These are phyloP conservation scores for Invenusta paracnida DNA, from an alignment of 2,888 invertebrate genomes.

Conservation along the genomic window DNA sequence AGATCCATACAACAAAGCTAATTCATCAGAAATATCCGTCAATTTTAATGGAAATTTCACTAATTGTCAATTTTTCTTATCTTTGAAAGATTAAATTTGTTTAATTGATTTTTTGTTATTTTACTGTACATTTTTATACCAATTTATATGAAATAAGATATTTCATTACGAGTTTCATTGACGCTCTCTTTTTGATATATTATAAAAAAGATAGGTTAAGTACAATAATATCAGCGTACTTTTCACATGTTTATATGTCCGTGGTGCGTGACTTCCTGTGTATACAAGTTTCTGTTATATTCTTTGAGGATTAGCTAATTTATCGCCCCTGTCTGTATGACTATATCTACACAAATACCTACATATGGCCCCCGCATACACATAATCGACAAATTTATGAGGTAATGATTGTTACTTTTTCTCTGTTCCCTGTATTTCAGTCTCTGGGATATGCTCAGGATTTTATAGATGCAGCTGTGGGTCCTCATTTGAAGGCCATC, in stretches of 20 bases:
- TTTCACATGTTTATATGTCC: too few species aligned
- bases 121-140: background rate
- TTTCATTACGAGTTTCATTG: background rate
- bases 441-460: slow-evolving; percentile 63
- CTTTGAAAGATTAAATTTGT: background rate
- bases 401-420: too few species aligned
- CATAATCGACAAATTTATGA: too few species aligned
- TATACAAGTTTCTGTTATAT: too few species aligned
- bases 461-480: slow-evolving; percentile 61
- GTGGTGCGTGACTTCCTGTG: too few species aligned
- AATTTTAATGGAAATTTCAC: background rate
- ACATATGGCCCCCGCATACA: too few species aligned
- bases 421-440: slow-evolving; percentile 50
- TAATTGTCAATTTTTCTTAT: background rate
- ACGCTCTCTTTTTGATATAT: background rate
- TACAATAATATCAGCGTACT: too few species aligned
- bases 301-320: too few species aligned
- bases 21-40: background rate
- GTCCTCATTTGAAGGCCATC: slow-evolving; percentile 60
- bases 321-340: too few species aligned
- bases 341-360: too few species aligned
- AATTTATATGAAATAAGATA: background rate
- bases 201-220: background rate
- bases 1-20: background rate
- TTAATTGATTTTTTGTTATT: background rate